Conservation (phyloP, 2,113 vertebrate genomes). For the Leucoraja erinaceus region DNA sequence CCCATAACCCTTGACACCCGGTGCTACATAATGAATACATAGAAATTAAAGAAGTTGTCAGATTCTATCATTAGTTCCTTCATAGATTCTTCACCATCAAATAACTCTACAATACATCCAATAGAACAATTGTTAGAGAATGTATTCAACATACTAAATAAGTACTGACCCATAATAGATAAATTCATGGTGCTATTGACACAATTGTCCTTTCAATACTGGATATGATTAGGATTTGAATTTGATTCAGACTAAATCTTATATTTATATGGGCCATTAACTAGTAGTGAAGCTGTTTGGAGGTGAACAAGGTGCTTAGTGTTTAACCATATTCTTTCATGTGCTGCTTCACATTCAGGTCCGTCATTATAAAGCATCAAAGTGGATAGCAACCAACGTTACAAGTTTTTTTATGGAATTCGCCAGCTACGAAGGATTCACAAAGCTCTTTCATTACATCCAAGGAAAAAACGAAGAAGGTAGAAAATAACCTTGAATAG, state of each 20-base stretch:
- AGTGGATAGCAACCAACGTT: constrained; percentile 52
- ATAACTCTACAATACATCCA: neutral
- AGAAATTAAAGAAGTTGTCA: neutral
- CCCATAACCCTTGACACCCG: no score
- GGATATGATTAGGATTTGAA: neutral
- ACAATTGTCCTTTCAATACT: neutral
- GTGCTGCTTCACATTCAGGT: constrained; percentile 46
- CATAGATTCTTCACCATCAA: neutral
- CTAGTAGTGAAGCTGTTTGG: neutral
- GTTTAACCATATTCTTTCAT: neutral
- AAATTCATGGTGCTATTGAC: neutral
- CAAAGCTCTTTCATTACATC: constrained; percentile 56
- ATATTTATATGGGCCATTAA: no score
- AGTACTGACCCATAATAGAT: neutral
- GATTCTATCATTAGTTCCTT: neutral
- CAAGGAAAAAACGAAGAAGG: constrained; percentile 50
- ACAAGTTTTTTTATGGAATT: constrained; percentile 44
- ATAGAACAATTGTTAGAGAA: neutral
- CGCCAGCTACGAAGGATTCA: constrained; percentile 43
- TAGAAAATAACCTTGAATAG: constrained; percentile 37
- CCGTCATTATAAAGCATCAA: constrained; percentile 52
- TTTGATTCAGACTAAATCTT: neutral
- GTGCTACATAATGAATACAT: neutral
- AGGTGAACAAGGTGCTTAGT: neutral
- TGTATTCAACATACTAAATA: neutral